Base-by-base conservation (phyloP, 2,888 invertebrate genomes). In the Eucera pruinosa region DNA sequence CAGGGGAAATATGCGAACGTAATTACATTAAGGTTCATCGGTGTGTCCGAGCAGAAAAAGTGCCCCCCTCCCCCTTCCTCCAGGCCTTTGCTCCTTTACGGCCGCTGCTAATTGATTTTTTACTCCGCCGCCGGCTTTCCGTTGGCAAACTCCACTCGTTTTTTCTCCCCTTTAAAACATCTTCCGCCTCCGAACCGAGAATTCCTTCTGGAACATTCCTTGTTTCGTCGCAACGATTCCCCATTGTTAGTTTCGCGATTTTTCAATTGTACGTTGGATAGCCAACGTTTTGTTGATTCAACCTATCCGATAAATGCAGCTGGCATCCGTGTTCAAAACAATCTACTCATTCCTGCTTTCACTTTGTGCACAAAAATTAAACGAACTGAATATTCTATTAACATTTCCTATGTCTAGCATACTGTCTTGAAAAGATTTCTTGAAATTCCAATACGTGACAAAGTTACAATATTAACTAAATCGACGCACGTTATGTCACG, bases 11-110 rank as follows among this genome's bases (percentile, higher is more conserved):
- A 52, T 64, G 50, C 39, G 15, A 27, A 9, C 27, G 27, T 64
- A 64, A 64, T 64, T 64, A 52, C 52, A 64, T 64, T 52, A 64
- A 50, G 11, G 27, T 27, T 50, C 20, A 52, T 50, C 50, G 50
- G 15, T 39, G 39, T 27, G 39, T 39, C 18, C 50, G 50, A 18
- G 15, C 15, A 52, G 27, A 64, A 64, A 64, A 64, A 36, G 18
- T 39, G 15, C 39, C 25, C 50, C 50, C 62, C n/a, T n/a, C n/a
- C n/a, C n/a, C n/a, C n/a, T n/a, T n/a, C n/a, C n/a, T n/a, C 20
- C 39, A 9, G 36, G 62, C 39, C 39, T 64, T 64, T 20, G 36
- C 48, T 36, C 48, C 20, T 48, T 62, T 11, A 23, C n/a, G 25
- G 33, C 48, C 62, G 25, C 1, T n/a, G 7, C 25, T 62, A 62